Percentiles rank a stretch among this genome's conserved stretches.
Evolutionary conservation across 2,113 vertebrate species (phyloP).

Genomic region (Tachuris rubrigastra): DNA sequence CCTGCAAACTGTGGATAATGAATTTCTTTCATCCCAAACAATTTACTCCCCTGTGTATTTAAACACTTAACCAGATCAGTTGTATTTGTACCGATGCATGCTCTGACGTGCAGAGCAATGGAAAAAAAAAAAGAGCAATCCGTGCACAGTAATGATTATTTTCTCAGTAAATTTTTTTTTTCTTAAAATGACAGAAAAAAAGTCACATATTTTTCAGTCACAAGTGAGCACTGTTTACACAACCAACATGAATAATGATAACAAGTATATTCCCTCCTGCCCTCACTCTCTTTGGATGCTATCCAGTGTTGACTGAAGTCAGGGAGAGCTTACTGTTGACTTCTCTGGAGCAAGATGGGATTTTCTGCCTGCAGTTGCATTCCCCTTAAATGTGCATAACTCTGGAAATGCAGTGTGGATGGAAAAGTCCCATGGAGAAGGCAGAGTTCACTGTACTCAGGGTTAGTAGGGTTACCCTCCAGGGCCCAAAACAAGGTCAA

Average conservation of each 20-base stretch:
- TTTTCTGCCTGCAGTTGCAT: not conserved
- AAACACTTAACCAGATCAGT: slow-evolving; percentile 51
- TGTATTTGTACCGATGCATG: not conserved
- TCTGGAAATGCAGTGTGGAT: not conserved
- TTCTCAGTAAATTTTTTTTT: slow-evolving; percentile 1
- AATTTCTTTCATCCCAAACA: slow-evolving; percentile 62
- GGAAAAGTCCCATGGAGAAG: not conserved
- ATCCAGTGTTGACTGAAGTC: slow-evolving; percentile 43
- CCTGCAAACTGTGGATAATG: slow-evolving; percentile 44
- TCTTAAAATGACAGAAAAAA: slow-evolving; percentile 20
- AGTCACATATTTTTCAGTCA: slow-evolving; percentile 27
- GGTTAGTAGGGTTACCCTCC: not conserved
- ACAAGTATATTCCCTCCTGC: slow-evolving; percentile 48
- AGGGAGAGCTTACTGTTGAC: slow-evolving; percentile 15
- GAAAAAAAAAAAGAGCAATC: slow-evolving; percentile 46
- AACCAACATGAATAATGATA: slow-evolving; percentile 38
- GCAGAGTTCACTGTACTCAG: not conserved
- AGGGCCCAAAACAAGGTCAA: not conserved
- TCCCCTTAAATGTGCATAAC: not conserved
- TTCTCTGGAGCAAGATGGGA: slow-evolving; percentile 3
- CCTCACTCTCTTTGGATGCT: slow-evolving; percentile 39
- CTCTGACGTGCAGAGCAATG: not conserved
- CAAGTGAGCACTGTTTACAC: slow-evolving; percentile 33
- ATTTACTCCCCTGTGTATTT: slow-evolving; percentile 43
- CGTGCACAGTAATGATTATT: slow-evolving; percentile 38